Conservation (phyloP, 23 tunicate genomes). For the Oikopleura vanhoeffeni region DNA sequence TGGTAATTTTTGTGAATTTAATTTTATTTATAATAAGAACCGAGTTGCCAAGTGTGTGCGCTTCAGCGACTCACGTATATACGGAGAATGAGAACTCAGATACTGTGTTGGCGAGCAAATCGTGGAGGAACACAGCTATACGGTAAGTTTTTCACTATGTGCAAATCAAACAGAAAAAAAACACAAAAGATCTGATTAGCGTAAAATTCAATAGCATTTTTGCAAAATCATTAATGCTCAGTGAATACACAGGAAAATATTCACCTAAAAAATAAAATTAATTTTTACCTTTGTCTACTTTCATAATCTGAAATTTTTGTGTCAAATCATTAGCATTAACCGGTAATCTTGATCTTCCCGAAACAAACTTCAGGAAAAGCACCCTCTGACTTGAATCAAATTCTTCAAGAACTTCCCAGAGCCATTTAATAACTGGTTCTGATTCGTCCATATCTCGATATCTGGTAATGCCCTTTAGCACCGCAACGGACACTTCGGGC, state of each 20-base stretch:
- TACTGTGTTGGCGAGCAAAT: no score
- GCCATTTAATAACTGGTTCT: constrained; percentile 41
- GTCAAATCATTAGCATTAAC: constrained; percentile 55
- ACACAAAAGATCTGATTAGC: no score
- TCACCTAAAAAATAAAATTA: constrained; percentile 13
- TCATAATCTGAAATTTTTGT: constrained; percentile 76
- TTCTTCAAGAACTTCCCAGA: constrained; percentile 72
- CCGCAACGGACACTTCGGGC: constrained; percentile 44
- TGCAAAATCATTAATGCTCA: no score
- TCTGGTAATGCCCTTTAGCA: constrained; percentile 38
- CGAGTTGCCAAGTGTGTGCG: no score
- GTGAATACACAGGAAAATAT: neutral
- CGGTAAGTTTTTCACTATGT: no score
- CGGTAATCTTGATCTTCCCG: constrained; percentile 80
- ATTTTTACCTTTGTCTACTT: constrained; percentile 69
- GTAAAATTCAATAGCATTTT: no score
- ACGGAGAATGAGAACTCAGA: no score
- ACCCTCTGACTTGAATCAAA: constrained; percentile 54
- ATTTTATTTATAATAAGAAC: no score
- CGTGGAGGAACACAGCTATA: no score
- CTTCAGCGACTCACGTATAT: no score
- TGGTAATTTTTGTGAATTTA: no score
- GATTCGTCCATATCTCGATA: constrained; percentile 55
- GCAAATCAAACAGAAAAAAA: no score
- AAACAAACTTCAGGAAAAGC: constrained; percentile 74